Conservation (phyloP, 1,140 invertebrate genomes). For the Cataglyphis hispanica region DNA sequence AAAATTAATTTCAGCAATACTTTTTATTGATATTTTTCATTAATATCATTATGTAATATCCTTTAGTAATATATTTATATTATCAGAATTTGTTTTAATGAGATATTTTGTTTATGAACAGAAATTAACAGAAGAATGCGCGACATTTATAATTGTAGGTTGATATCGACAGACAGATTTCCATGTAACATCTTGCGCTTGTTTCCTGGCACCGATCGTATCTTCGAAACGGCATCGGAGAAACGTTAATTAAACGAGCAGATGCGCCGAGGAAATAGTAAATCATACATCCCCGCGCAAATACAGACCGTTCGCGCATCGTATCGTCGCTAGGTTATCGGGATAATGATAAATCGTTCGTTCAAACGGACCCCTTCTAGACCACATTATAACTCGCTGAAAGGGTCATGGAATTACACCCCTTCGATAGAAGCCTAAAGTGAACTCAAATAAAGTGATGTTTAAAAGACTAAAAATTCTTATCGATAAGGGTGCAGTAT, state of each 20-base stretch:
- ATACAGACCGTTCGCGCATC: conserved; percentile 70
- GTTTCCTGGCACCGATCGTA: conserved; percentile 48
- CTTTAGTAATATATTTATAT: neutral
- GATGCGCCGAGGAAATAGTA: conserved; percentile 81
- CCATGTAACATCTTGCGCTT: conserved; percentile 45
- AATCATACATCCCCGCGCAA: conserved; percentile 78
- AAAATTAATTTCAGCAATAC: neutral
- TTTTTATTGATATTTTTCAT: neutral
- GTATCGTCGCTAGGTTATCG: conserved; percentile 83
- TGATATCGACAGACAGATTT: conserved; percentile 58
- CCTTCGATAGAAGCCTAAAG: conserved; percentile 54
- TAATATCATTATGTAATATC: neutral
- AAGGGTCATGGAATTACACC: conserved; percentile 71
- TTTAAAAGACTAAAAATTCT: conserved; percentile 43
- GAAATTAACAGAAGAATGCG: neutral
- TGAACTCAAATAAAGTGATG: conserved; percentile 41
- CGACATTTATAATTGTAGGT: conserved; percentile 6
- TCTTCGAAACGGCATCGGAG: conserved; percentile 71
- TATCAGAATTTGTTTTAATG: neutral
- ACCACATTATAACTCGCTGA: conserved; percentile 78
- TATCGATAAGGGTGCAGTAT: neutral
- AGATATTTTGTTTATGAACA: neutral
- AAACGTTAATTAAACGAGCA: conserved; percentile 80
- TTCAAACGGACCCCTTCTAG: conserved; percentile 68
- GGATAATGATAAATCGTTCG: conserved; percentile 83